These are phyloP conservation scores for Stictocephala bisonia DNA, from an alignment of 2,888 invertebrate species.

Conservation along the genomic window DNA sequence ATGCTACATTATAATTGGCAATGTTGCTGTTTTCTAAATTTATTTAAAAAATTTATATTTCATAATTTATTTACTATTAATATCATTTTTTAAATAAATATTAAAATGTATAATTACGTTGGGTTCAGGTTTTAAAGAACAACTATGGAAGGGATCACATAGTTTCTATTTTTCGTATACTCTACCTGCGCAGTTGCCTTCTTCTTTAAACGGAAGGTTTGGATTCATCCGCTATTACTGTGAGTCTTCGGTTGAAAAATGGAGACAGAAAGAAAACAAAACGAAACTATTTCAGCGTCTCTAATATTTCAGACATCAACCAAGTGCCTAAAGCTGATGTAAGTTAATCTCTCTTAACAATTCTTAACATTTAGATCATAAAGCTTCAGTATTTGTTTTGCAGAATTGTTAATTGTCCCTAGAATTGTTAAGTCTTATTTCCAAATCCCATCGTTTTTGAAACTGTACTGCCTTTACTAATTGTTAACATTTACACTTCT, in stretches of 20 bases:
- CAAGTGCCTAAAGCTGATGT: constrained; percentile 60
- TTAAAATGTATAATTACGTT: neutral
- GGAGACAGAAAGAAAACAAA: constrained; percentile 57
- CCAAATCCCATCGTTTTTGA: neutral
- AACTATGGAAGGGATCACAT: constrained; percentile 59
- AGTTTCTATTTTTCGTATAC: constrained; percentile 59
- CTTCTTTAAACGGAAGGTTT: constrained; percentile 59
- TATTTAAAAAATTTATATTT: too few relatives aligned
- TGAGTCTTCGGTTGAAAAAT: constrained; percentile 60
- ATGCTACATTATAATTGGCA: too few relatives aligned
- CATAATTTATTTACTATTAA: neutral
- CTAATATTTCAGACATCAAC: constrained; percentile 60
- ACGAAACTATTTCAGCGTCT: constrained; percentile 59
- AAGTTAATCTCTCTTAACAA: constrained; percentile 35
- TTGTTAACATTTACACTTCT: too few relatives aligned
- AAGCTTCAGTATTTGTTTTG: neutral
- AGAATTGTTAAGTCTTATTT: too few relatives aligned
- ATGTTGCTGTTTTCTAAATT: too few relatives aligned
- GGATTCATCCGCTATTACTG: constrained; percentile 61
- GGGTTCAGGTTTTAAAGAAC: constrained; percentile 59
- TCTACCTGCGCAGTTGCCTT: constrained; percentile 59
- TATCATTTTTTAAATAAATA: neutral
- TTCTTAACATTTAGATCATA: neutral
- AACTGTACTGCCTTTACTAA: too few relatives aligned
- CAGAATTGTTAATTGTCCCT: too few relatives aligned